Base-by-base conservation (phyloP, 1,140 invertebrate genomes). In the Uloborus diversus region DNA sequence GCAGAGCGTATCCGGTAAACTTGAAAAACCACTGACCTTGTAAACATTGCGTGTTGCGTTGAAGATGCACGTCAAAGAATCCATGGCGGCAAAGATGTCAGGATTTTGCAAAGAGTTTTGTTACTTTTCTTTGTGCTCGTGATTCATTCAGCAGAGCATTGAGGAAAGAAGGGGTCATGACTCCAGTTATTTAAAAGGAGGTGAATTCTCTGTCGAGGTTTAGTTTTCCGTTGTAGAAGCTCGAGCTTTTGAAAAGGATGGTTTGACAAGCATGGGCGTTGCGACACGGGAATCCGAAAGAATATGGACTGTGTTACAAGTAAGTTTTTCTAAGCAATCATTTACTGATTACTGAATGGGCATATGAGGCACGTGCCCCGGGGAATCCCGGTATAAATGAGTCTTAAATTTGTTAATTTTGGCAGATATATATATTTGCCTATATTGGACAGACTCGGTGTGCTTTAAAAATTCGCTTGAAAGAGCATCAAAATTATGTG, bases 1-100 rank as follows among this genome's bases (percentile, higher is more conserved):
- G n/a, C 49, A 51, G 68, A 70, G 68, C 68, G 68, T 35, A 70
- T 70, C 68, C 68, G 49, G 68, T 57, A 27, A 57, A 35, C 49
- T 57, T 70, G n/a, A 53, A 14, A 65, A 70, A 51, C 56, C 68
- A 70, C 57, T 70, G 68, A 70, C 68, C 68, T 70, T 70, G 68
- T 23, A 25, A 25, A 27, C 47, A 51, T 61, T 14, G 30, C 49
- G 49, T 57, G 68, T 30, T 35, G 33, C 49, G 27, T 17, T 27
- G 47, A 27, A 30, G 23, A 17, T 13, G 47, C 25, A 14, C 13
- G 9, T 23, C 30, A 70, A 33, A 32, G 51, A 42, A 42, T 28
- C 17, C 13, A 51, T 66, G 27, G 14, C 33, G 30, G n/a, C 17
- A 20, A 9, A 53, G 23, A 37, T 23, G n/a, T 37, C 68, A 30